A percentile compares a stretch with the other conserved stretches of the same genome.
Conservation (phyloP, 2,113 vertebrate genomes). For the Peromyscus californicus region DNA sequence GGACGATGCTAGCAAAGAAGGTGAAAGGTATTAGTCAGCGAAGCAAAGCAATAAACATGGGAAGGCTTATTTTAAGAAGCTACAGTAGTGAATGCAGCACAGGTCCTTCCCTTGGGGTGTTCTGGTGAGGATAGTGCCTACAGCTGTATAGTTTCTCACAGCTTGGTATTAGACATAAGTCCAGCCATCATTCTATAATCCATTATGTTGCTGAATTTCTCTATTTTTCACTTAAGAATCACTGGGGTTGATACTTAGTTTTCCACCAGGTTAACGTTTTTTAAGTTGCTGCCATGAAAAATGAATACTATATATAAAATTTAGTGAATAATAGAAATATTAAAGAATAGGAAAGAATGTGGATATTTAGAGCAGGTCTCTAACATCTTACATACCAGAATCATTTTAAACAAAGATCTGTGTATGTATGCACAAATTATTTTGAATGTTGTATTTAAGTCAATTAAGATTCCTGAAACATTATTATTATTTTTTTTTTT, state of each 20-base stretch:
- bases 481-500: too few relatives aligned
- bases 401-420: not conserved
- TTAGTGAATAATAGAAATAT: not conserved
- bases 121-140: too few relatives aligned
- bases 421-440: not conserved
- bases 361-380: not conserved
- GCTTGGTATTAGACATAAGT: not conserved
- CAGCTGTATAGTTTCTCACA: not conserved
- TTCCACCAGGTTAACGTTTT: not conserved
- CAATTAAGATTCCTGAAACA: not conserved
- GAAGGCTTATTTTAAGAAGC: not conserved
- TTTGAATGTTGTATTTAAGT: not conserved
- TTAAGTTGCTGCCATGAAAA: not conserved
- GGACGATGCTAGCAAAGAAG: not conserved
- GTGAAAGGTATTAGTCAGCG: not conserved
- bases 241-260: not conserved
- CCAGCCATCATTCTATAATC: not conserved
- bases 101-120: not conserved
- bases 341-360: not conserved
- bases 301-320: not conserved
- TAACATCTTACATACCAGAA: not conserved
- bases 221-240: not conserved
- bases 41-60: not conserved
- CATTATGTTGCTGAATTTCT: not conserved
- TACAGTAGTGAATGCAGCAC: not conserved